Base-by-base conservation (phyloP, 1,140 invertebrate genomes). In the Sipha flava region DNA sequence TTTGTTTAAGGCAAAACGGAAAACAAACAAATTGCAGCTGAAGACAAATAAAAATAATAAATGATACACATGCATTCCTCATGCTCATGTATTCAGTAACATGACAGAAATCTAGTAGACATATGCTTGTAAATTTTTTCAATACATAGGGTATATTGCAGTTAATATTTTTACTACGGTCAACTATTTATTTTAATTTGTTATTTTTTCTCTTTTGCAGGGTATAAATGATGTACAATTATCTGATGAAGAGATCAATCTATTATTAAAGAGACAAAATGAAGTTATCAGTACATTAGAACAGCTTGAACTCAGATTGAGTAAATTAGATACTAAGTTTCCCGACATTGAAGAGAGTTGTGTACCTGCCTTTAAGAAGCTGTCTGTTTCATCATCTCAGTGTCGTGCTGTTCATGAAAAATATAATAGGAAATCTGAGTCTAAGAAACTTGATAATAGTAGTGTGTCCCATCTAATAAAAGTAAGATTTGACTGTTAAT, bases 211-310 rank as follows among this genome's bases (percentile, higher is more conserved):
- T 9, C 10, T 10, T 40, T 37, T n/a, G 1, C 14, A 64, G 52
- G 31, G 54, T 18, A 10, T 59, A 37, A 21, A n/a, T 68, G 43
- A 57, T 54, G 14, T 40, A 64, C 26, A 81, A 80, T 43, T 72
- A 75, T 73, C 57, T 21, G 66, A 79, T 64, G 54, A 80, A 68
- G 45, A 82, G 80, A 59, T 81, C 23, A 45, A 54, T 49, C 31
- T 49, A 77, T 29, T 82, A 9, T 29, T 82, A 54, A 68, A 79
- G 14, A 80, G 73, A 80, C 83, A 83, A 62, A 81, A 81, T 72
- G 70, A 79, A n/a, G 54, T 83, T 29, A 34, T 83, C 2, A 81
- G 79, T 43, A 80, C 68, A 40, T 79, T 83, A 18, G 49, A 79
- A 57, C 79, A 81, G 16, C 66, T 83, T 29, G 79, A 81, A 72